Conservation (phyloP, 2,113 vertebrate genomes). For the Nycticryphes semicollaris region DNA sequence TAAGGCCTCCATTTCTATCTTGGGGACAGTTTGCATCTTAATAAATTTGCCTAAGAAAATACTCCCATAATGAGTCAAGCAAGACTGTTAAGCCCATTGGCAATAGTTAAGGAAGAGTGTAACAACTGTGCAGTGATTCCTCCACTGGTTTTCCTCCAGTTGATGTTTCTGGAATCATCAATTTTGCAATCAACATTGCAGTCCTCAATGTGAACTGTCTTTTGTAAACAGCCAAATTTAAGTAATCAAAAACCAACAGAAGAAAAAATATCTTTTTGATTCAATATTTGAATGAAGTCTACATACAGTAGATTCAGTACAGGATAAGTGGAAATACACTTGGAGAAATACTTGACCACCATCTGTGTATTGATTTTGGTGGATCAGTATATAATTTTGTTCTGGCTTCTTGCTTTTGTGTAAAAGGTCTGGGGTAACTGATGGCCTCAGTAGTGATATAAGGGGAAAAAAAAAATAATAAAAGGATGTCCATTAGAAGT, state of each 20-base stretch:
- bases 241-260: neutral
- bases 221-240: neutral
- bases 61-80: neutral
- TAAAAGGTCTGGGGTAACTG: neutral
- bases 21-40: neutral
- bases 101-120: neutral
- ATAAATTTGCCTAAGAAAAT: neutral
- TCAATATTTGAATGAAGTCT: neutral
- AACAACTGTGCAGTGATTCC: accelerated
- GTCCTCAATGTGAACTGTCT: neutral
- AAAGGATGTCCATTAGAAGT: neutral
- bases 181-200: neutral
- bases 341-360: neutral
- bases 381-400: neutral
- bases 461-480: neutral
- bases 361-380: neutral
- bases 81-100: neutral
- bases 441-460: neutral
- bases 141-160: neutral
- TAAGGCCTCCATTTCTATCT: neutral
- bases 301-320: neutral
- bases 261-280: neutral
- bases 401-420: neutral
- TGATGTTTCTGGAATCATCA: neutral
- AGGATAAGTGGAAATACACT: neutral